Conservation (phyloP, 64 coral and sea anemone genomes). For the Porites lutea region DNA sequence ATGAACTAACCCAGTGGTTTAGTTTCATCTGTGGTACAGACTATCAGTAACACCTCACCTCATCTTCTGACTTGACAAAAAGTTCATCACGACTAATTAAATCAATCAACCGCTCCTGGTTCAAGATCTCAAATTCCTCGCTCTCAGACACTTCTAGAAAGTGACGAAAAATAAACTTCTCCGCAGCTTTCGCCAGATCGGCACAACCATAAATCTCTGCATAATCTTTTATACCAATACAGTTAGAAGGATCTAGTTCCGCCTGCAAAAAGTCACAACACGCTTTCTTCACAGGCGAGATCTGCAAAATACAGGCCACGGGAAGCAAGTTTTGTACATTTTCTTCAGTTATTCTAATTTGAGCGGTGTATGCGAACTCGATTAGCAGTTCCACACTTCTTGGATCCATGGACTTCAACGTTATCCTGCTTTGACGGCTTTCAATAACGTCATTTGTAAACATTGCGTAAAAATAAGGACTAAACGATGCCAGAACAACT, state of each 20-base stretch:
- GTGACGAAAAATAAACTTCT: slow-evolving; percentile 67
- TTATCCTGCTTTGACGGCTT: slow-evolving; percentile 60
- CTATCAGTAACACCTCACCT: slow-evolving; percentile 25
- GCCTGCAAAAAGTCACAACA: slow-evolving; percentile 78
- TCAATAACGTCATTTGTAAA: slow-evolving; percentile 79
- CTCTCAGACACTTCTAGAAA: slow-evolving; percentile 67
- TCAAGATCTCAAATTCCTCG: slow-evolving; percentile 66
- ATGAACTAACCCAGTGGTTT: too few species aligned
- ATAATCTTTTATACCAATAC: slow-evolving; percentile 73
- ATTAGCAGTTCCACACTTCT: slow-evolving; percentile 71
- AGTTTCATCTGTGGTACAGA: too few species aligned
- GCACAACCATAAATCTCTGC: slow-evolving; percentile 63
- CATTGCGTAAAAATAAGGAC: slow-evolving; percentile 87
- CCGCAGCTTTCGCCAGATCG: slow-evolving; percentile 52
- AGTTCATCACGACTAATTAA: slow-evolving; percentile 65
- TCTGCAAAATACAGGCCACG: slow-evolving; percentile 61
- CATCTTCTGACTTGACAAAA: slow-evolving; percentile 80
- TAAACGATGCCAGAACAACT: slow-evolving; percentile 71
- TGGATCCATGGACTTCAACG: slow-evolving; percentile 68
- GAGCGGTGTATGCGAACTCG: slow-evolving; percentile 75
- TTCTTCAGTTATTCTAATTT: slow-evolving; percentile 66
- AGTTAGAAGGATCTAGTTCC: slow-evolving; percentile 71
- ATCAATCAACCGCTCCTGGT: slow-evolving; percentile 24
- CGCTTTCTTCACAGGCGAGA: slow-evolving; percentile 60
- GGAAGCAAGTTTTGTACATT: slow-evolving; percentile 78